Percentiles rank a stretch among this genome's conserved stretches.
These are phyloP conservation scores for Andrena bicolor DNA, from an alignment of 2,888 invertebrate genomes.

Conservation along the genomic window DNA sequence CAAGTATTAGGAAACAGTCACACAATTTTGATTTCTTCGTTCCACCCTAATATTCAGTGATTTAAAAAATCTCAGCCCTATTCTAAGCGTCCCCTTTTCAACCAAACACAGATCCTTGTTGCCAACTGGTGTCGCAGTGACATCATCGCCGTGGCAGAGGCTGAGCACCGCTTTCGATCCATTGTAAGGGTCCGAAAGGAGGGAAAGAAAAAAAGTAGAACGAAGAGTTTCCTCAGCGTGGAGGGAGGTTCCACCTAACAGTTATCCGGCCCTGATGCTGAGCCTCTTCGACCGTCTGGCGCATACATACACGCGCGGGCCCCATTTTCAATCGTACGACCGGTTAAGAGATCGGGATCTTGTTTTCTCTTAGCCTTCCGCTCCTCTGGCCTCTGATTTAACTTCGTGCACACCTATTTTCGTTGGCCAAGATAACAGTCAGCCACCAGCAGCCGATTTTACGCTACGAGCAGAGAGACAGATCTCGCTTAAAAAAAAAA, in stretches of 20 bases:
- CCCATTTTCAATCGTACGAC: conserved; percentile 64
- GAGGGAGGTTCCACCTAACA: conserved; percentile 63
- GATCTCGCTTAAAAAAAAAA: background rate
- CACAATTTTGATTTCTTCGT: no score
- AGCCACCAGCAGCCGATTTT: background rate
- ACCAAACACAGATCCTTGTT: background rate
- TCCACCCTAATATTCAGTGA: no score
- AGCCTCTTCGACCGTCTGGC: conserved; percentile 56
- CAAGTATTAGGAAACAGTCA: no score
- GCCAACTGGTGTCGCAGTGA: background rate
- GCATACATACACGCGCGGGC: conserved; percentile 15
- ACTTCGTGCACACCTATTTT: conserved; percentile 37
- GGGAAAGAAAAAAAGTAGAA: conserved; percentile 65
- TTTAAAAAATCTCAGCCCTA: background rate
- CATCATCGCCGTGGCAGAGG: background rate
- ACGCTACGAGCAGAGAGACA: background rate
- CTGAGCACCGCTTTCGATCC: conserved; percentile 62
- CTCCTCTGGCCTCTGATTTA: conserved; percentile 51
- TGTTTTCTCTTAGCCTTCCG: conserved; percentile 58
- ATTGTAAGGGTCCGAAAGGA: conserved; percentile 26
- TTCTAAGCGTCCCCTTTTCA: background rate
- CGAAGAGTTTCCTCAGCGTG: conserved; percentile 66
- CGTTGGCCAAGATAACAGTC: conserved; percentile 17
- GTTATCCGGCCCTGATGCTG: conserved; percentile 70
- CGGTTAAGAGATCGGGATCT: conserved; percentile 62